Evolutionary conservation across 2,797 vertebrate species (phyloP), one percentile per base, ranked within the genome.

Genomic region (Loriculus beryllinus): DNA sequence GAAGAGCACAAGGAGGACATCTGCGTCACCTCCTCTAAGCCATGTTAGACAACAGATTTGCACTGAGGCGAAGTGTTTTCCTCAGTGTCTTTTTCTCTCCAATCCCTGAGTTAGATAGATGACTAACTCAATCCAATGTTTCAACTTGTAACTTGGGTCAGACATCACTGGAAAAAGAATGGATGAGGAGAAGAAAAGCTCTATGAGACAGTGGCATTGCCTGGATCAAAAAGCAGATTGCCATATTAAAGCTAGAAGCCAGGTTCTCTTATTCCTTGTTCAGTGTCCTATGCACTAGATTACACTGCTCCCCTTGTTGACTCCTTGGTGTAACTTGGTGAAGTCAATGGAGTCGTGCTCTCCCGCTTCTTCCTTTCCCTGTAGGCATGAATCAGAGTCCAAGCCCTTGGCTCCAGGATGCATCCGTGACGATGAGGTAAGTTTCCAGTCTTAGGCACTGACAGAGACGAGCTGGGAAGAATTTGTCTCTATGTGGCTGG

Each of bases 371-470:
- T 93, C 65, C 72, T 76, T 35, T 57, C 90, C 92, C 86, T 81
- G 59, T 69, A 21, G 59, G 74, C 77, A 67, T 16, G 63, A 88
- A 93, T 84, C 90, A 71, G 18, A 74, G 42, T 35, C 33, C 86
- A 85, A 39, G 31, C 54, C 88, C 81, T 90, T 48, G 91, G 82
- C 90, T 88, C 70, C 3, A 1, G 49, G 85, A 54, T 2, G 5
- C 45, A 48, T 86, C 93, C 70, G 2, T 10, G 49, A 13, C 2
- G 47, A 95, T 95, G 96, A 96, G 93, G 83, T 95, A 82, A 96
- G 92, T 86, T 95, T 92, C 95, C 92, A 77, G 74, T 84, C 78
- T 39, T 42, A 78, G 94, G 57, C 76, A 35, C 65, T 45, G 82
- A 74, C 64, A 54, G 89, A 91, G 91, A 62, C 2, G 2, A 52